Evolutionary conservation across 2,113 vertebrate genomes (phyloP).

Genomic region (Progne subis): DNA sequence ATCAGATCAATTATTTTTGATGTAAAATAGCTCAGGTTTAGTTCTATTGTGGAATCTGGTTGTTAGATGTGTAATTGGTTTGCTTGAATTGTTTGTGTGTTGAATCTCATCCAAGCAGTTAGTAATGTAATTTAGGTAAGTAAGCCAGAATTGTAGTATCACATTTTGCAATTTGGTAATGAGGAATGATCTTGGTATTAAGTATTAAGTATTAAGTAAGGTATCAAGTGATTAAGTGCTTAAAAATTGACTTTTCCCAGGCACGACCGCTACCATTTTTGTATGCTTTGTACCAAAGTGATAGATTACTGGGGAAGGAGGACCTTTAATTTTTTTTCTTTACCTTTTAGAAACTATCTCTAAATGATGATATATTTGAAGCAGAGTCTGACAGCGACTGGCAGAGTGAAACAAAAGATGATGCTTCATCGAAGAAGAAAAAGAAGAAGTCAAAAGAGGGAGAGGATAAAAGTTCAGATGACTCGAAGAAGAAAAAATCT

Average conservation of each 20-base stretch:
- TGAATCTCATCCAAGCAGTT: background rate
- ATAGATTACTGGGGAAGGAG: background rate
- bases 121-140: background rate
- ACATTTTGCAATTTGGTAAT: background rate
- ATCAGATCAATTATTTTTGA: background rate
- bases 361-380: constrained; percentile 89
- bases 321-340: background rate
- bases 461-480: constrained; percentile 68
- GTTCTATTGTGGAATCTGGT: background rate
- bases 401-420: constrained; percentile 79
- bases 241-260: background rate
- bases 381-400: constrained; percentile 88
- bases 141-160: background rate
- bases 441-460: constrained; percentile 76
- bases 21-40: background rate
- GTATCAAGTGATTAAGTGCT: background rate
- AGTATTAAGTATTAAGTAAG: too few relatives aligned
- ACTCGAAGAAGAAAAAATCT: constrained; percentile 79
- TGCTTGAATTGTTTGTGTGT: background rate
- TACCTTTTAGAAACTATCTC: constrained; percentile 79
- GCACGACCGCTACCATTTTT: background rate
- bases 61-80: background rate
- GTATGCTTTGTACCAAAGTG: background rate
- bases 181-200: background rate
- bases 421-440: constrained; percentile 83